Conservation (phyloP, 1,140 invertebrate species). For the Platyscapa corneri region DNA sequence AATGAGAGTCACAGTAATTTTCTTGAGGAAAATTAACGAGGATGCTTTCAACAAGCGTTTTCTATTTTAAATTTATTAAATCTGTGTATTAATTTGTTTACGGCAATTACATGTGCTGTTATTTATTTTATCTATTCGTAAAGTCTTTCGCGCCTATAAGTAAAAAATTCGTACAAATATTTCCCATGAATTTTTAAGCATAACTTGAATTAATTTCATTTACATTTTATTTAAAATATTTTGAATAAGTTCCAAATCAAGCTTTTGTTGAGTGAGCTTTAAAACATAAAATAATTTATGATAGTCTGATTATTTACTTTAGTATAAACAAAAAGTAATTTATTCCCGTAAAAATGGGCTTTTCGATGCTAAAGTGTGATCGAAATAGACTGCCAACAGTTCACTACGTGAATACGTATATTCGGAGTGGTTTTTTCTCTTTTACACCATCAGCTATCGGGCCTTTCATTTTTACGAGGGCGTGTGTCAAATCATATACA, state of each 20-base stretch:
- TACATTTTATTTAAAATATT: too few relatives aligned
- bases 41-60: not conserved
- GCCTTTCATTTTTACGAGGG: constrained; percentile 5
- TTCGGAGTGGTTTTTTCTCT: not conserved
- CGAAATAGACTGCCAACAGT: not conserved
- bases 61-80: not conserved
- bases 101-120: not conserved
- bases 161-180: too few relatives aligned
- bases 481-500: not conserved
- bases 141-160: too few relatives aligned
- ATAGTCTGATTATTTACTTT: not conserved
- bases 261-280: too few relatives aligned
- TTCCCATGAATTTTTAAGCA: too few relatives aligned
- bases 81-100: not conserved
- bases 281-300: too few relatives aligned
- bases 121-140: not conserved
- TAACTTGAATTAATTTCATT: too few relatives aligned
- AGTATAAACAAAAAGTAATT: not conserved
- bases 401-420: not conserved
- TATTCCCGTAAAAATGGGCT: not conserved
- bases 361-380: not conserved
- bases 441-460: not conserved
- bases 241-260: too few relatives aligned
- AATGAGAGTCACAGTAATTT: not conserved
- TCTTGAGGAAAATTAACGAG: not conserved